Base-by-base conservation (phyloP, 1,140 invertebrate species). In the Caenorhabditis remanei region DNA sequence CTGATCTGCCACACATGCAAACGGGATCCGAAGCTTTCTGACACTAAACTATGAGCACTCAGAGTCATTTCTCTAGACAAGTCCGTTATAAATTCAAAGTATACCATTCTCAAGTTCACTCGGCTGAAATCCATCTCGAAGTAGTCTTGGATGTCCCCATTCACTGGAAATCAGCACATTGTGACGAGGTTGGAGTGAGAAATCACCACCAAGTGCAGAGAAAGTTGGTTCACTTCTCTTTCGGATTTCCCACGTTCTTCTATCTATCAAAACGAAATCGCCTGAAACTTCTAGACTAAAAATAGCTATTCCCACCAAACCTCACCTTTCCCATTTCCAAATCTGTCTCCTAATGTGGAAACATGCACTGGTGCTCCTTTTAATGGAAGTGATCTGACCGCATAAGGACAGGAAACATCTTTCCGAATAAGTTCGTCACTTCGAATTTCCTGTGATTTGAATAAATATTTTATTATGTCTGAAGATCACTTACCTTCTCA, bases 281-380 rank as follows among this genome's bases (percentile, higher is more conserved):
- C 86, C 85, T 86, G 56, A 11, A 85, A 46, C 3, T 61, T 14
- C 19, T 75, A 46, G 32, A 50, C 21, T 50, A 50, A 40, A n/a
- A 50, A 79, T 79, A 19, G 48, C 13, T 3, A 46, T 79, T 50
- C 40, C 9, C 14, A 50, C 4, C 13, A 86, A 11, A 13, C 13
- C 55, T 14, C 9, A 61, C 87, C 87, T 87, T 88, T 88, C 16
- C 71, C 85, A 67, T 88, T n/a, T 19, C 87, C 87, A 65, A 43
- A 50, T 58, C 71, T 83, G n/a, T 88, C 87, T 14, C 87, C 87
- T 14, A 88, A 13, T 9, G 87, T 88, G 8, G 85, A 84, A 75
- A 88, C 87, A 58, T 87, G 83, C 46, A 88, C 63, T 32, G 87
- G 85, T 19, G 87, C 85, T 41, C 85, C 87, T 83, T 83, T 63